Base-by-base conservation (phyloP, 2,113 vertebrate species). In the Neogobius melanostomus region DNA sequence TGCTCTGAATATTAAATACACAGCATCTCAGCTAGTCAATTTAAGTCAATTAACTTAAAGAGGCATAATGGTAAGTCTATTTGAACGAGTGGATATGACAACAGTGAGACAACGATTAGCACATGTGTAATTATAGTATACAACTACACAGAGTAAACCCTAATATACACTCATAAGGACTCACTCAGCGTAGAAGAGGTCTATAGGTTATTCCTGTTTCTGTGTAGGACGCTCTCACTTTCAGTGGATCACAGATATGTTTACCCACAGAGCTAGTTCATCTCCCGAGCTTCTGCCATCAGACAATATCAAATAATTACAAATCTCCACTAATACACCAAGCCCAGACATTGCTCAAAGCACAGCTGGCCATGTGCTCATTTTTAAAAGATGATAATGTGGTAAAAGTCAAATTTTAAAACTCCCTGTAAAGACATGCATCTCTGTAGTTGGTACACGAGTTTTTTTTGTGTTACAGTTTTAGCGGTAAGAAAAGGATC, bases 401-500 rank as follows among this genome's bases (percentile, higher is more conserved):
- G n/a, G 59, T 61, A 44, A n/a, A 44, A 45, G 15, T 12, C 53
- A 56, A 9, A 21, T 28, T 44, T 8, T 5, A n/a, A n/a, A 10
- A 42, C 36, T 11, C 28, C n/a, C 51, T 48, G 66, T 54, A 66
- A 11, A 74, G 49, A 68, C 17, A 67, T 11, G 49, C 65, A 49
- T 49, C 59, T 15, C 69, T 45, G 71, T 72, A 79, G 61, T 36
- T 36, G 28, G 28, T 66, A 60, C 66, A 69, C 28, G 49, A 47
- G 67, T 52, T 36, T 36, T 36, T 36, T 36, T 56, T 66, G 80
- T 71, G 73, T 50, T 83, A 74, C 62, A 75, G 64, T 77, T 78
- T 82, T 80, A 84, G 69, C 49, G 65, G 85, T 51, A 66, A 79
- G 72, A 67, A 53, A 69, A 79, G 81, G 76, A 86, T 83, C 74